These are phyloP conservation scores for Amphipyra tragopoginis DNA, from an alignment of 2,888 invertebrate genomes.

Conservation along the genomic window DNA sequence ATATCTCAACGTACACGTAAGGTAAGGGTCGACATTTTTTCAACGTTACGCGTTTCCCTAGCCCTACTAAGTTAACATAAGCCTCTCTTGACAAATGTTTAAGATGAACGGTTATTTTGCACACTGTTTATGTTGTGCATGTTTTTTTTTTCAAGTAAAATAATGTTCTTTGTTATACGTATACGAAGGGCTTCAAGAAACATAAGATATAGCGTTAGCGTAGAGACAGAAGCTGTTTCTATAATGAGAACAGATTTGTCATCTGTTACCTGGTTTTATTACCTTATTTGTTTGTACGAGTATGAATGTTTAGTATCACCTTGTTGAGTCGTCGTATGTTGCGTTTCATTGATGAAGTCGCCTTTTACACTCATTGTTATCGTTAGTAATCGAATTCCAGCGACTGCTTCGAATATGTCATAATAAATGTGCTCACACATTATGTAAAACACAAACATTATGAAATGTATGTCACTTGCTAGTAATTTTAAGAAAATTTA, in stretches of 20 bases:
- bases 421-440: background rate
- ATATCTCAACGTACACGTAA: conserved; percentile 71
- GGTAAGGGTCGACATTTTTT: conserved; percentile 75
- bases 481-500: conserved; percentile 3
- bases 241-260: conserved; percentile 70
- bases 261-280: conserved; percentile 62
- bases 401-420: background rate
- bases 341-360: conserved; percentile 34
- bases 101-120: conserved; percentile 88
- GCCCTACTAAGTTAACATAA: conserved; percentile 85
- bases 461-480: background rate
- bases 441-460: conserved; percentile 5
- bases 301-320: conserved; percentile 33
- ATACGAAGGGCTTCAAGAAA: conserved; percentile 68
- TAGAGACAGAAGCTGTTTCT: conserved; percentile 63
- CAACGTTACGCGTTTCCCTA: conserved; percentile 77
- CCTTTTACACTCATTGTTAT: conserved; percentile 17
- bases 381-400: conserved; percentile 8
- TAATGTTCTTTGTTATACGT: conserved; percentile 68
- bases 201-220: conserved; percentile 70
- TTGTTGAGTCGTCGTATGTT: background rate
- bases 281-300: conserved; percentile 35
- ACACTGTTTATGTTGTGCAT: conserved; percentile 81
- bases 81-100: conserved; percentile 88
- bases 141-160: conserved; percentile 75